Evolutionary conservation across 2,113 vertebrate species (phyloP).

Genomic region (Calyptommatus sinebrachiatus): DNA sequence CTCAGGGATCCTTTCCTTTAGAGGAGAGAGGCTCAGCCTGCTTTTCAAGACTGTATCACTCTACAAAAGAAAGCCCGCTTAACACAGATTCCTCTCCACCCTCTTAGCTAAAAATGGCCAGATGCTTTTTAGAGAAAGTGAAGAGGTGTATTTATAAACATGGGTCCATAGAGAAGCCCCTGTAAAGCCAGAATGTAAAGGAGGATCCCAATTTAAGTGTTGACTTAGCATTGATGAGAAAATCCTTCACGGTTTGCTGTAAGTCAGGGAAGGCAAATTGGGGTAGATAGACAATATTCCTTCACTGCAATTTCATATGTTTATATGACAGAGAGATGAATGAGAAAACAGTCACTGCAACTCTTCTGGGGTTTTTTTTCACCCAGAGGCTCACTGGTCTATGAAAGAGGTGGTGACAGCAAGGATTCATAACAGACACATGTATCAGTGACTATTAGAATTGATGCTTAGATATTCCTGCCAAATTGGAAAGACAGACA

Average conservation of each 20-base stretch:
- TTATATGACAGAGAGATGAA: background rate
- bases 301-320: background rate
- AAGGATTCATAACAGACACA: too few relatives aligned
- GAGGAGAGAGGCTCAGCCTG: conserved; percentile 49
- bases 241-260: background rate
- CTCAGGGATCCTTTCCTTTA: conserved; percentile 62
- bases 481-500: too few relatives aligned
- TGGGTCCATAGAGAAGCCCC: background rate
- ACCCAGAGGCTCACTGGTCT: too few relatives aligned
- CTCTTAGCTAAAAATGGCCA: background rate
- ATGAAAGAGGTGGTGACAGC: too few relatives aligned
- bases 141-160: background rate
- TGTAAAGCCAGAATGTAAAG: background rate
- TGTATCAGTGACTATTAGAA: too few relatives aligned
- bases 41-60: conserved; percentile 48
- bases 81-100: conserved; percentile 26
- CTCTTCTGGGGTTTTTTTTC: too few relatives aligned
- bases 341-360: background rate
- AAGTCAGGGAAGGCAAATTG: background rate
- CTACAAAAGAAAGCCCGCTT: conserved; percentile 55
- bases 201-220: background rate
- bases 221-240: background rate
- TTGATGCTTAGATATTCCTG: too few relatives aligned
- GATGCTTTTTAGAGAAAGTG: background rate
- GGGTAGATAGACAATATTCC: background rate